Conservation (phyloP, 2,797 vertebrate genomes). For the Sitta carolinensis region DNA sequence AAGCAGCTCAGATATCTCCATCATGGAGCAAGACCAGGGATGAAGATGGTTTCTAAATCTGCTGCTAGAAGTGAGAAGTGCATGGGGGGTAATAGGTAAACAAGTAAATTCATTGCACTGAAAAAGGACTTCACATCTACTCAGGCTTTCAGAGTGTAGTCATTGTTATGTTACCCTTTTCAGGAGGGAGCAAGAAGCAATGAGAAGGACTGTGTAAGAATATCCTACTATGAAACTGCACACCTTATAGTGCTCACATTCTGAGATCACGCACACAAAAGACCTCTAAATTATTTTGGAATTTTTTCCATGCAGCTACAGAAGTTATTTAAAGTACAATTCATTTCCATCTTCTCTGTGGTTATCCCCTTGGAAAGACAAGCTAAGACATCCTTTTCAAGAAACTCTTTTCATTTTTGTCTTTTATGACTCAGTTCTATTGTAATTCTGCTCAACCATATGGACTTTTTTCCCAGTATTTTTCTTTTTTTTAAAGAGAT, state of each 20-base stretch:
- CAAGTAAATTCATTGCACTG: neutral
- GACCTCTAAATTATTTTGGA: neutral
- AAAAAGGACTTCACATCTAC: neutral
- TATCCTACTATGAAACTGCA: neutral
- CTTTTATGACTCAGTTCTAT: slow-evolving; percentile 49
- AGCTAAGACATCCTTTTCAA: slow-evolving; percentile 9
- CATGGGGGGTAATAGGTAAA: neutral
- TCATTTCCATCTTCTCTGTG: neutral
- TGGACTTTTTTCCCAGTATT: neutral
- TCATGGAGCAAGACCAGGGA: neutral
- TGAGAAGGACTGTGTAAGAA: neutral
- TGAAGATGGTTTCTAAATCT: neutral
- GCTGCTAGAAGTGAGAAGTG: neutral
- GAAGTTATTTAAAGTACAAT: neutral
- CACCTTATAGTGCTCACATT: neutral
- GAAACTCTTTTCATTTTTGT: slow-evolving; percentile 21
- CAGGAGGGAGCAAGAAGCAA: neutral
- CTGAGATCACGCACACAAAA: neutral
- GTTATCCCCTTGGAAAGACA: slow-evolving; percentile 18
- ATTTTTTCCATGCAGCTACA: neutral
- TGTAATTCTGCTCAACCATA: neutral
- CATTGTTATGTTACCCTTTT: neutral
- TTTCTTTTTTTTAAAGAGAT: neutral
- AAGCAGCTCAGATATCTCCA: neutral
- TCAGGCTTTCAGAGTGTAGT: neutral